A percentile compares a stretch with the other conserved stretches of the same genome.
Conservation (phyloP, 2,113 vertebrate species). For the Carassius gibelio region DNA sequence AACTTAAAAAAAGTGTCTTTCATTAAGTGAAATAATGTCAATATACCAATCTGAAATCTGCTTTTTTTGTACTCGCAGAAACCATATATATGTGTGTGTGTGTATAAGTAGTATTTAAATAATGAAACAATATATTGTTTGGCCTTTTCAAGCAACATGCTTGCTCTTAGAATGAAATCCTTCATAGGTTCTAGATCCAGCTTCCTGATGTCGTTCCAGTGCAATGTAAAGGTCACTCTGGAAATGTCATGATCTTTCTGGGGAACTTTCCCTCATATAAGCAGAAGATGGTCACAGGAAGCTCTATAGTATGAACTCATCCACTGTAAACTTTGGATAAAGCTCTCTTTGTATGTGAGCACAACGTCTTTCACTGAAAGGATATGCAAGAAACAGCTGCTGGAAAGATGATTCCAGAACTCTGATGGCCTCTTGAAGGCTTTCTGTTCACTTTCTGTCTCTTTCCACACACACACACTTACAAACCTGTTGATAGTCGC, state of each 20-base stretch:
- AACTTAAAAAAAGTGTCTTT: no score
- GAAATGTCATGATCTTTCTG: constrained; percentile 53
- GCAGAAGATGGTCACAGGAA: background rate
- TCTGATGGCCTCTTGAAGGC: background rate
- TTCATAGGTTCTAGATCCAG: background rate
- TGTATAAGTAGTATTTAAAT: background rate
- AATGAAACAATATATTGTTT: background rate
- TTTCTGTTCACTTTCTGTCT: constrained; percentile 14
- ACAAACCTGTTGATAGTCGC: constrained; percentile 6
- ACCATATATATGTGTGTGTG: background rate
- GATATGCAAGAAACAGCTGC: constrained; percentile 34
- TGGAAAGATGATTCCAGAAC: constrained; percentile 21
- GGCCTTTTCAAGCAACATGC: background rate
- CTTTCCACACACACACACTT: background rate
- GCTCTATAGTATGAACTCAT: constrained; percentile 27
- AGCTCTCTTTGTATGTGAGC: constrained; percentile 52
- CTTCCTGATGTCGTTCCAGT: constrained; percentile 49
- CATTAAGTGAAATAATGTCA: background rate
- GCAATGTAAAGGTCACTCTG: constrained; percentile 45
- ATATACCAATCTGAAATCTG: background rate
- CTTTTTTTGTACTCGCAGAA: background rate
- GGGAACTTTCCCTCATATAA: background rate
- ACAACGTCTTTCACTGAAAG: constrained; percentile 24
- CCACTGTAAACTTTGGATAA: constrained; percentile 37
- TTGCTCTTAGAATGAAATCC: background rate